These are phyloP conservation scores for Phrynosoma blainvillii DNA, from an alignment of 2,113 vertebrate species.

Conservation along the genomic window DNA sequence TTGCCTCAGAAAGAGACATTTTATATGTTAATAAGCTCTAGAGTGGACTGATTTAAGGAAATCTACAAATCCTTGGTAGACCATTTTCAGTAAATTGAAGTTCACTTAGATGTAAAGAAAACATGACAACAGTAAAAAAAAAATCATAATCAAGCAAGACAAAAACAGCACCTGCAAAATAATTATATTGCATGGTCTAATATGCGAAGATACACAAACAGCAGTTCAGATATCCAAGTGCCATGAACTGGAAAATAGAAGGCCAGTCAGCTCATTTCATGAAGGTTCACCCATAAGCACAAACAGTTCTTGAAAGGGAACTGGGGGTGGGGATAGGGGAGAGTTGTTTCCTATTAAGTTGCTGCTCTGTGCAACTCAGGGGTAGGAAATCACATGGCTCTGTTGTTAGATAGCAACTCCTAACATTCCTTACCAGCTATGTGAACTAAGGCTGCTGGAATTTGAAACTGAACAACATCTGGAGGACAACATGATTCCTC, in stretches of 20 bases:
- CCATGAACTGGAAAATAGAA: neutral
- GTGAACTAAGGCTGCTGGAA: no score
- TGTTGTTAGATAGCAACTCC: no score
- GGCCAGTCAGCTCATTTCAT: neutral
- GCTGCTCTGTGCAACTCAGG: no score
- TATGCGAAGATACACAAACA: neutral
- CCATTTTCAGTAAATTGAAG: neutral
- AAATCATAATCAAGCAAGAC: neutral
- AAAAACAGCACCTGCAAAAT: neutral
- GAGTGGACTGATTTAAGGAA: neutral
- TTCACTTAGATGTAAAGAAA: neutral
- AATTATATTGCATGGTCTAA: neutral
- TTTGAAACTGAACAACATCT: no score
- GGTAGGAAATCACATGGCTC: no score
- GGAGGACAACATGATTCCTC: no score
- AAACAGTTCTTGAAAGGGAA: no score
- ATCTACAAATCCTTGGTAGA: neutral
- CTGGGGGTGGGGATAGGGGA: no score
- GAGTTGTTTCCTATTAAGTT: no score
- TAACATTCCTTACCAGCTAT: no score
- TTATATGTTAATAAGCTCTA: neutral
- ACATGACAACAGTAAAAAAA: neutral
- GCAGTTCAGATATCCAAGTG: neutral
- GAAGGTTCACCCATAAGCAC: neutral
- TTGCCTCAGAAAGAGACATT: neutral